Evolutionary conservation across 92 coral and sea anemone species (phyloP).

Genomic region (Meandrina meandrites): DNA sequence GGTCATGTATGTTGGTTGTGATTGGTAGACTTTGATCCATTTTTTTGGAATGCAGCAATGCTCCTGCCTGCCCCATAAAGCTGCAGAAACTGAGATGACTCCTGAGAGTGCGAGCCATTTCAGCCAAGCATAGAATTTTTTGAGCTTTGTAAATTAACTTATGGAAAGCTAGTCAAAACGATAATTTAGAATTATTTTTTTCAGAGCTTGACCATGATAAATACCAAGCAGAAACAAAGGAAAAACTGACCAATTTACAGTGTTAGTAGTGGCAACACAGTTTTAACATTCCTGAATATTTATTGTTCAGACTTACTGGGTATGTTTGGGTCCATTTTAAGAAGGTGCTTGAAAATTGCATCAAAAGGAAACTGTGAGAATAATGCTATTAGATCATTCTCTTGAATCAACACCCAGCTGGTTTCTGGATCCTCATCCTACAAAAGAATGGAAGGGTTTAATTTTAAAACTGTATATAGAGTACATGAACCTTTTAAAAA

Average conservation of each 20-base stretch:
- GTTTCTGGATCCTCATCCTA: conserved; percentile 95
- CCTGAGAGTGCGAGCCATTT: too few species aligned
- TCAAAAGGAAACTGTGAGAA: conserved; percentile 97
- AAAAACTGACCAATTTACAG: too few species aligned
- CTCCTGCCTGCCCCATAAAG: too few species aligned
- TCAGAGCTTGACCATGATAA: neutral
- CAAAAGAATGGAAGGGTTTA: neutral
- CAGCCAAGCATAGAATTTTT: too few species aligned
- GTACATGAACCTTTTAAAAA: too few species aligned
- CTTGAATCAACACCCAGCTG: conserved; percentile 92
- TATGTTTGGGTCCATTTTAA: conserved; percentile 79
- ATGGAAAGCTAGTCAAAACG: too few species aligned
- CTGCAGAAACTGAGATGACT: too few species aligned
- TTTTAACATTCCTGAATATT: neutral
- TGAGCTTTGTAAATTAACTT: too few species aligned
- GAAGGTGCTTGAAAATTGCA: conserved; percentile 83
- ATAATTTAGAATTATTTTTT: too few species aligned
- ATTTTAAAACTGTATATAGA: neutral
- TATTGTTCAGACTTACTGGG: conserved; percentile 38
- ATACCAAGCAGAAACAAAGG: neutral
- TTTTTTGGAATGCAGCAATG: too few species aligned
- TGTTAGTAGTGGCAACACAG: neutral
- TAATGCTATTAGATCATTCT: conserved; percentile 81
- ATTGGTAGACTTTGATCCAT: too few species aligned
- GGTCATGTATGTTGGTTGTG: too few species aligned